Evolutionary conservation across 2,888 invertebrate species (phyloP).

Genomic region (Ametastegia equiseti): DNA sequence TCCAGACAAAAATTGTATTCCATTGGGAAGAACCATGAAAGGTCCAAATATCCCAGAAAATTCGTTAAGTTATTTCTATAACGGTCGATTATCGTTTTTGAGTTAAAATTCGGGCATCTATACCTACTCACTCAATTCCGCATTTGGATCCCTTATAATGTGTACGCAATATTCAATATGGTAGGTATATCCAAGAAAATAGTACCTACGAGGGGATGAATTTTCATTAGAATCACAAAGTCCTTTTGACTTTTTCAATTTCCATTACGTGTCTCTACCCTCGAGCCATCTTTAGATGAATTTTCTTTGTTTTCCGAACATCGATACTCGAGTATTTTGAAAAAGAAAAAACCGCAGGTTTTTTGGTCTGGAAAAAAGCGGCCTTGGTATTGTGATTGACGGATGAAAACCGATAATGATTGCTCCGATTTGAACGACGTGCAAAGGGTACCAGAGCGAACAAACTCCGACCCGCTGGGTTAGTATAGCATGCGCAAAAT

Average conservation of each 20-base stretch:
- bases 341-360: neutral
- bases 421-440: constrained; percentile 6
- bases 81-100: no score
- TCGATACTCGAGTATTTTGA: neutral
- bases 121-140: no score
- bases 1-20: no score
- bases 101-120: no score
- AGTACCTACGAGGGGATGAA: neutral
- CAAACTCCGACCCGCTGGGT: neutral
- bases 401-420: constrained; percentile 42
- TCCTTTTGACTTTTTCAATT: neutral
- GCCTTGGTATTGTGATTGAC: constrained; percentile 19
- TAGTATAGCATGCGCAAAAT: constrained; percentile 21
- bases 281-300: neutral
- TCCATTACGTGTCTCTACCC: neutral
- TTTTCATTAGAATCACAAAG: neutral
- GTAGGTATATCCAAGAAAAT: no score
- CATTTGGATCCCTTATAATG: no score
- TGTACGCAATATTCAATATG: no score
- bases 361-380: neutral
- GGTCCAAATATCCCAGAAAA: no score
- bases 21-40: no score
- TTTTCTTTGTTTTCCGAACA: neutral
- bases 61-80: no score
- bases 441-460: neutral